Evolutionary conservation across 2,113 vertebrate species (phyloP), one percentile per base, ranked within the genome.

Genomic region (Salvelinus sp.): DNA sequence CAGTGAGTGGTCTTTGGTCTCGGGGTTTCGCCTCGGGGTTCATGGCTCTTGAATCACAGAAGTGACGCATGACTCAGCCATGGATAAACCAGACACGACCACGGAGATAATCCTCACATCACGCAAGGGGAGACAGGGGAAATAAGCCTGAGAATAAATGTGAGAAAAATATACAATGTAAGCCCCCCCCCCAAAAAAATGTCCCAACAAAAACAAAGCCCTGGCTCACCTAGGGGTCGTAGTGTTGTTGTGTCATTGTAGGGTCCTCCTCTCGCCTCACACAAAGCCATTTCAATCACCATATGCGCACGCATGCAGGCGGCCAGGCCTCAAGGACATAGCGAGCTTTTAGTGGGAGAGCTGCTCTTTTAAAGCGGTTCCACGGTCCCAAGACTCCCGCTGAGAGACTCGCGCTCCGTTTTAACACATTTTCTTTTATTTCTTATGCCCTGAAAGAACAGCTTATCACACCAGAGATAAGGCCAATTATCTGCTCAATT

Each of bases 321-420:
- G 2, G 23, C 23, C 47, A 44, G 22, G 63, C 71, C 10, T 74
- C 78, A 63, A 71, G 83, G 50, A 64, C 70, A 63, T 33, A 82
- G 72, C 80, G 73, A 62, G 73, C 86, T 83, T 7, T 83, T 77
- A 64, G 78, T 64, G 57, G 62, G 74, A 69, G 18, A 47, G 64
- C 60, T 48, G 68, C 80, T 82, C 79, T 85, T 79, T 54, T 74
- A 62, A 74, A 79, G 81, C 48, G 25, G 67, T 66, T 79, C 80
- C 77, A 81, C 76, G 5, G 27, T 74, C 60, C 66, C 23, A 28
- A 10, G 66, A 72, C 60, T 72, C 82, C 81, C 74, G 69, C 88
- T 86, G 90, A 80, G 88, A 88, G 79, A 78, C 79, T 48, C 76
- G 58, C 57, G 79, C 30, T 68, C 69, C 79, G 70, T 79, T 85